Evolutionary conservation across 2,888 invertebrate species (phyloP).

Genomic region (Serrognathus titanus): DNA sequence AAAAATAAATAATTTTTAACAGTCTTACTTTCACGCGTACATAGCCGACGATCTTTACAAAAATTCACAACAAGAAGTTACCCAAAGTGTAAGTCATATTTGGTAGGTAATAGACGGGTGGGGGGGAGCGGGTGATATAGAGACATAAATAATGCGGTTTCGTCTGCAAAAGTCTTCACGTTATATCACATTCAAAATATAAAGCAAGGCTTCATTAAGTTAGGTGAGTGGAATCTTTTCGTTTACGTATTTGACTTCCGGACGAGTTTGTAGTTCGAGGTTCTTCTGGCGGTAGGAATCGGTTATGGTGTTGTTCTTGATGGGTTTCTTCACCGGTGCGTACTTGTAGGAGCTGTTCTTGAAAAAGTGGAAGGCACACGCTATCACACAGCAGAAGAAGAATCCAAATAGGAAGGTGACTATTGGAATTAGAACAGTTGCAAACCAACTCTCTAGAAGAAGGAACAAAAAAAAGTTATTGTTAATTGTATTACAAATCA

Average conservation of each 20-base stretch:
- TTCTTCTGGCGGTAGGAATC: constrained; percentile 18
- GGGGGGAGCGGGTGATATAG: no score
- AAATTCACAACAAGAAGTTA: no score
- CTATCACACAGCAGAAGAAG: not conserved
- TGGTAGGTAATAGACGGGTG: no score
- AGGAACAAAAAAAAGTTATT: not conserved
- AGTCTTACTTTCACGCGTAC: no score
- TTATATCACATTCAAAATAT: constrained; percentile 13
- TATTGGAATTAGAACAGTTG: no score
- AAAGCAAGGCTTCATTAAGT: constrained; percentile 10
- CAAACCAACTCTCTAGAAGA: no score
- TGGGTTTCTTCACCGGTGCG: constrained; percentile 20
- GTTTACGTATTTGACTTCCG: constrained; percentile 4
- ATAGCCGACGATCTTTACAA: no score
- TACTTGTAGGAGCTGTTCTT: constrained; percentile 18
- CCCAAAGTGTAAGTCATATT: no score
- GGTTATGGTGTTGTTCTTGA: constrained; percentile 22
- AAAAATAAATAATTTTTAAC: no score
- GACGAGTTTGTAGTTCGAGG: constrained; percentile 17
- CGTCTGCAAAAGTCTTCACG: no score
- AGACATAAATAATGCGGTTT: no score
- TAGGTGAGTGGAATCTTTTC: constrained; percentile 10
- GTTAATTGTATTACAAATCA: not conserved
- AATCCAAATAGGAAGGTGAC: not conserved
- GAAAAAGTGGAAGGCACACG: not conserved